Base-by-base conservation (phyloP, 2,113 vertebrate species). In the Phoenicopterus ruber region DNA sequence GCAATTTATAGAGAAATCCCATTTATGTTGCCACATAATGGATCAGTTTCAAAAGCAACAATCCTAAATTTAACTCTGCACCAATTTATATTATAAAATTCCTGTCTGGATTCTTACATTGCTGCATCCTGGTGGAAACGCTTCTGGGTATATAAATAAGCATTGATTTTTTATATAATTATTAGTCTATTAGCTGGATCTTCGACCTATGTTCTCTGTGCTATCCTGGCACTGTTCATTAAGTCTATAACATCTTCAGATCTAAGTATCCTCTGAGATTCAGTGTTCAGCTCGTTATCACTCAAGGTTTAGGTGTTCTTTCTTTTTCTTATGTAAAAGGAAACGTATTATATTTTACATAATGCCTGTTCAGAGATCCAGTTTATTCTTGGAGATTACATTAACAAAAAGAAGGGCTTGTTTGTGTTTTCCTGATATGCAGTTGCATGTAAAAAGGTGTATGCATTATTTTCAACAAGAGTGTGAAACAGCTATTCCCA, bases 381-480 rank as follows among this genome's bases (percentile, higher is more conserved):
- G 52, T 86, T 86, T 81, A 71, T 92, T 96, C 29, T 72, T 65
- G 49, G n/a, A 87, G 44, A 95, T 91, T 93, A 96, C 38, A 63
- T 24, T 87, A 96, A 79, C 62, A 94, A 96, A 92, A 85, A 88
- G 31, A 54, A 63, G 15, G 36, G 18, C 32, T 79, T n/a, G 31
- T 83, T 86, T n/a, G 7, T 87, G 67, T 69, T 70, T 71, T 94
- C 32, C 80, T 57, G 70, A 93, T 80, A 82, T 18, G 31, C 28
- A 42, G 74, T 88, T 26, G 14, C 54, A 94, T 82, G 59, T 88
- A 63, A 34, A 90, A 90, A 85, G 31, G 62, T 71, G 42, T n/a
- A 74, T 47, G 36, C 26, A 4, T 71, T 83, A 83, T 72, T 79
- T 70, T 59, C 20, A 24, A 78, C 20, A 19, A 13, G 31, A 76